These are phyloP conservation scores for Microctonus aethiopoides DNA, from an alignment of 2,888 invertebrate species.

Conservation along the genomic window DNA sequence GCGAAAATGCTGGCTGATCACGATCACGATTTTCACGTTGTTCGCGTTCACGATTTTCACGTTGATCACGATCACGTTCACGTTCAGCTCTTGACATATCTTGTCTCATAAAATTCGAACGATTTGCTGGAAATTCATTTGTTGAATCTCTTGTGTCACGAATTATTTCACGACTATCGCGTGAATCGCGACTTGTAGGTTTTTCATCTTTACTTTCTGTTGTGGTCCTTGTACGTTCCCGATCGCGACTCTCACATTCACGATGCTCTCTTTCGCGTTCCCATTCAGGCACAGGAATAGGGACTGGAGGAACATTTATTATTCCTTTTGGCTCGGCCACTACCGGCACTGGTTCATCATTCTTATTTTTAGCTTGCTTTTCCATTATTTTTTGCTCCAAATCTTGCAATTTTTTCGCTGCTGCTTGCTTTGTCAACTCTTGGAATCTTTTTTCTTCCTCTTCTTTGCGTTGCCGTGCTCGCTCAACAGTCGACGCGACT, in stretches of 20 bases:
- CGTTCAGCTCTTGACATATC: constrained; percentile 32
- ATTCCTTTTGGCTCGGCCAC: constrained; percentile 64
- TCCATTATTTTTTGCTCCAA: constrained; percentile 76
- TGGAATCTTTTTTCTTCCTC: constrained; percentile 86
- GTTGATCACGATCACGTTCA: constrained; percentile 62
- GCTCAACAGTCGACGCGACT: constrained; percentile 82
- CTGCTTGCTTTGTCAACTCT: constrained; percentile 72
- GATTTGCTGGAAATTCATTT: constrained; percentile 38
- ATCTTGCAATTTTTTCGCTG: constrained; percentile 76
- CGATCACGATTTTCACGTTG: constrained; percentile 56
- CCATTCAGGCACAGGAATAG: constrained; percentile 71
- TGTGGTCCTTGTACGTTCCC: constrained; percentile 65
- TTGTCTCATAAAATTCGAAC: constrained; percentile 48
- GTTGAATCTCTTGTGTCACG: constrained; percentile 40
- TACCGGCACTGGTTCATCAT: constrained; percentile 49
- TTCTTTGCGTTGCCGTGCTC: constrained; percentile 86
- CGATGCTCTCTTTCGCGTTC: constrained; percentile 68
- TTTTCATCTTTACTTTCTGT: constrained; percentile 59
- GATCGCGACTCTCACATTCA: constrained; percentile 64
- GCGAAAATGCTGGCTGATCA: constrained; percentile 72
- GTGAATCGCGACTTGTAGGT: constrained; percentile 42
- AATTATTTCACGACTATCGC: constrained; percentile 39
- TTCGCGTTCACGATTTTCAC: constrained; percentile 51
- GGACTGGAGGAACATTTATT: constrained; percentile 66
- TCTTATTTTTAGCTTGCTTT: constrained; percentile 69